Percentiles rank a stretch among this genome's conserved stretches.
Conservation (phyloP, 92 coral and sea anemone species). For the Isaurus tuberculatus region DNA sequence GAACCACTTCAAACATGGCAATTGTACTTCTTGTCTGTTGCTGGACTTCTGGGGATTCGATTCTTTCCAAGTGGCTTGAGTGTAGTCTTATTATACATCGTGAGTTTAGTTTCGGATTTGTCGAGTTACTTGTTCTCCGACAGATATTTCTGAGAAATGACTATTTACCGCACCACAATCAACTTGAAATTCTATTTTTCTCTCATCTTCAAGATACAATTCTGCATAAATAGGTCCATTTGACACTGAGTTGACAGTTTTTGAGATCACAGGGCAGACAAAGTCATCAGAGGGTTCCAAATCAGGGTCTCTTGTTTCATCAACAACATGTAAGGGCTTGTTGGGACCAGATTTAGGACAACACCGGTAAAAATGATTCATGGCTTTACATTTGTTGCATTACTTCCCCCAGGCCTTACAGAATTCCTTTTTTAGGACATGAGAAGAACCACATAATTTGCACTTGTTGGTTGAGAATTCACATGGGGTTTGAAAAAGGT, state of each 20-base stretch:
- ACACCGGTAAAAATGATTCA: too few relatives aligned
- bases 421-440: too few relatives aligned
- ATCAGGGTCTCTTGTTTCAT: not conserved
- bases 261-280: not conserved
- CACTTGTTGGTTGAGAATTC: not conserved
- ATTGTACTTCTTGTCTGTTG: constrained; percentile 48
- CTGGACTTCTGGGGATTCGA: constrained; percentile 39
- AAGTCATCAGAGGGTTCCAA: not conserved
- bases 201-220: not conserved
- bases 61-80: constrained; percentile 58
- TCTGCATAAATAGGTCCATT: not conserved
- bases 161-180: not conserved
- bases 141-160: not conserved
- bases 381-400: too few relatives aligned
- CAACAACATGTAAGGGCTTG: too few relatives aligned
- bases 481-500: not conserved
- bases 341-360: not conserved
- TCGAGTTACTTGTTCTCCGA: constrained; percentile 23
- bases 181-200: not conserved
- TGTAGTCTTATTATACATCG: constrained; percentile 41
- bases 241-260: not conserved
- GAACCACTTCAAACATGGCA: constrained; percentile 50
- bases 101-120: constrained; percentile 44
- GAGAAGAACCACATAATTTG: not conserved
- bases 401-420: too few relatives aligned